Evolutionary conservation across 2,888 invertebrate species (phyloP).

Genomic region (Dichetophora obliterata): DNA sequence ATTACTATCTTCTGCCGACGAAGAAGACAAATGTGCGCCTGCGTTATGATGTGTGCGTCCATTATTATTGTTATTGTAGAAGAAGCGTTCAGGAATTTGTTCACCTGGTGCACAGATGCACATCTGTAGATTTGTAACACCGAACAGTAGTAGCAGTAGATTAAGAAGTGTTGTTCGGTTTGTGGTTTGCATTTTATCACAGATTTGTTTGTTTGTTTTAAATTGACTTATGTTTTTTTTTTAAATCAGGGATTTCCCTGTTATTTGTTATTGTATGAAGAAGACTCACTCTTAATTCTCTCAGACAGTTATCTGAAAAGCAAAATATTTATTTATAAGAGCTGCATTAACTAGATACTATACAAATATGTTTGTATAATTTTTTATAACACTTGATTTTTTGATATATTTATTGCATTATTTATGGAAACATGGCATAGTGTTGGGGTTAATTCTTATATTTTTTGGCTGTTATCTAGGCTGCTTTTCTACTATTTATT

Average conservation of each 20-base stretch:
- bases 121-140: conserved; percentile 1
- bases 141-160: conserved; percentile 25
- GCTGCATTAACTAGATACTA: not conserved
- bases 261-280: conserved; percentile 1
- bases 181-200: conserved; percentile 23
- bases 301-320: conserved; percentile 15
- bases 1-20: conserved; percentile 39
- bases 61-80: conserved; percentile 42
- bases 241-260: conserved; percentile 34
- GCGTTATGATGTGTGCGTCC: conserved; percentile 38
- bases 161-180: conserved; percentile 18
- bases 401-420: conserved; percentile 31
- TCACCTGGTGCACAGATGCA: conserved; percentile 31
- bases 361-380: not conserved
- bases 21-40: conserved; percentile 31
- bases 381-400: conserved; percentile 9
- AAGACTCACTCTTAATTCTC: conserved; percentile 10
- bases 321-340: conserved; percentile 9
- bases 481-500: not conserved
- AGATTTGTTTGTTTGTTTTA: conserved; percentile 3
- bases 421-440: conserved; percentile 26
- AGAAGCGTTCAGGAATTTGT: conserved; percentile 45
- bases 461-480: conserved; percentile 12
- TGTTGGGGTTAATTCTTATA: not conserved
- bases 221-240: not conserved